These are phyloP conservation scores for Drosophila pseudoobscura DNA, from an alignment of 1,140 invertebrate genomes.

Conservation along the genomic window DNA sequence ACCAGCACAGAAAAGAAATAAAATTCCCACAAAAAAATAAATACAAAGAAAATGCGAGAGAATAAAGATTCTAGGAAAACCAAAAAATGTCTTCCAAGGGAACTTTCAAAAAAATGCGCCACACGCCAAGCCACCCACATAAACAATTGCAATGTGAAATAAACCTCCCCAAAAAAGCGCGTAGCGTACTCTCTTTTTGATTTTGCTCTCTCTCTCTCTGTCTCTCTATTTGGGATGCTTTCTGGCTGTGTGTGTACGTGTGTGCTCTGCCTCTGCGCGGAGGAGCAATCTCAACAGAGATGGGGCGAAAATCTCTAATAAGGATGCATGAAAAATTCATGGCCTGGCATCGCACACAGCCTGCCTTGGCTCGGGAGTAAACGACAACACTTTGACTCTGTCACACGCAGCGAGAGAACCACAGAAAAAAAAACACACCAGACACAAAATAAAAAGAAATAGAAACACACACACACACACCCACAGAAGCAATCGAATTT, in stretches of 20 bases:
- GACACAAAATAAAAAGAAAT: slow-evolving; percentile 14
- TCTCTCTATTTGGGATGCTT: slow-evolving; percentile 29
- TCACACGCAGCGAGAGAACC: slow-evolving; percentile 64
- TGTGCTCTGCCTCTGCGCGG: slow-evolving; percentile 35
- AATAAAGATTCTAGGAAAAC: not conserved
- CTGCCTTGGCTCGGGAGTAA: slow-evolving; percentile 74
- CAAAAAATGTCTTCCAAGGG: not conserved
- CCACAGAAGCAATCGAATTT: slow-evolving; percentile 16
- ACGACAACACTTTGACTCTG: slow-evolving; percentile 78
- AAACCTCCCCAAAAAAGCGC: too few relatives aligned
- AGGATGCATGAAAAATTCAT: slow-evolving; percentile 79
- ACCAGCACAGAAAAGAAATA: slow-evolving; percentile 5
- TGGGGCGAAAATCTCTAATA: slow-evolving; percentile 78
- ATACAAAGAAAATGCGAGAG: not conserved
- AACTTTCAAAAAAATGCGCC: slow-evolving; percentile 15
- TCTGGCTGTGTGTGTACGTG: slow-evolving; percentile 1
- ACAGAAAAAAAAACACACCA: slow-evolving; percentile 8
- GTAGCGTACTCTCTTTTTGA: not conserved
- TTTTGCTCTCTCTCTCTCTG: not conserved
- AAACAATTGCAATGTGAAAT: not conserved
- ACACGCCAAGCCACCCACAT: not conserved
- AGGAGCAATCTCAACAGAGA: slow-evolving; percentile 66
- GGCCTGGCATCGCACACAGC: slow-evolving; percentile 63
- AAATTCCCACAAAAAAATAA: slow-evolving; percentile 21
- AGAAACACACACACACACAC: not conserved